Conservation (phyloP, 2,113 vertebrate species). For the Arizona elegans region DNA sequence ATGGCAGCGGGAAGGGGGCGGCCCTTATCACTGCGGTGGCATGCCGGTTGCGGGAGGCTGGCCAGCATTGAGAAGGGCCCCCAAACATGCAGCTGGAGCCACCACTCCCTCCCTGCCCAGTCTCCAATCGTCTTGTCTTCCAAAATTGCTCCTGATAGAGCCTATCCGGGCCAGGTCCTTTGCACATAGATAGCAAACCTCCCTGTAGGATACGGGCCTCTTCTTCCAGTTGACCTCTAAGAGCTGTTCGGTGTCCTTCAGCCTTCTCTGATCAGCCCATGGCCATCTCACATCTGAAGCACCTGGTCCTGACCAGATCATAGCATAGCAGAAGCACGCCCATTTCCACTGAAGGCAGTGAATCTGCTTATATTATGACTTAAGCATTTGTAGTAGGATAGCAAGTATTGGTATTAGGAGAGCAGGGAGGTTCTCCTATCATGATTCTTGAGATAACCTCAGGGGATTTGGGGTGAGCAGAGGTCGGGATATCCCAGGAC, state of each 20-base stretch:
- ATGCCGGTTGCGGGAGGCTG: conserved; percentile 80
- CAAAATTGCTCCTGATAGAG: neutral
- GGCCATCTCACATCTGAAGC: neutral
- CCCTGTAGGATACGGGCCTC: neutral
- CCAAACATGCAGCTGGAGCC: neutral
- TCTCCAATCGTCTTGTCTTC: conserved; percentile 29
- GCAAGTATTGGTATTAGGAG: neutral
- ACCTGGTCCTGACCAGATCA: neutral
- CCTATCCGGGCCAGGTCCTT: neutral
- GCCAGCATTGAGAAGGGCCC: conserved; percentile 67
- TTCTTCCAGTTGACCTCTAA: neutral
- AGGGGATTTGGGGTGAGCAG: neutral
- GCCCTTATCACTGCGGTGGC: conserved; percentile 95
- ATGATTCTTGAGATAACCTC: neutral
- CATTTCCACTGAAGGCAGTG: neutral
- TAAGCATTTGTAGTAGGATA: neutral
- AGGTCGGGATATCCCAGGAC: neutral
- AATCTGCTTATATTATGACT: neutral
- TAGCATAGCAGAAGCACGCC: neutral
- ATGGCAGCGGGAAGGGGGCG: conserved; percentile 94
- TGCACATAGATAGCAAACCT: neutral
- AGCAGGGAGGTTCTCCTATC: neutral
- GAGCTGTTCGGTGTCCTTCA: neutral
- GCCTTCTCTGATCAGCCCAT: neutral
- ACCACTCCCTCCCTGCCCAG: neutral